Percentiles rank a stretch among this genome's conserved stretches.
Evolutionary conservation across 2,888 invertebrate genomes (phyloP).

Genomic region (Calliopum simillimum): DNA sequence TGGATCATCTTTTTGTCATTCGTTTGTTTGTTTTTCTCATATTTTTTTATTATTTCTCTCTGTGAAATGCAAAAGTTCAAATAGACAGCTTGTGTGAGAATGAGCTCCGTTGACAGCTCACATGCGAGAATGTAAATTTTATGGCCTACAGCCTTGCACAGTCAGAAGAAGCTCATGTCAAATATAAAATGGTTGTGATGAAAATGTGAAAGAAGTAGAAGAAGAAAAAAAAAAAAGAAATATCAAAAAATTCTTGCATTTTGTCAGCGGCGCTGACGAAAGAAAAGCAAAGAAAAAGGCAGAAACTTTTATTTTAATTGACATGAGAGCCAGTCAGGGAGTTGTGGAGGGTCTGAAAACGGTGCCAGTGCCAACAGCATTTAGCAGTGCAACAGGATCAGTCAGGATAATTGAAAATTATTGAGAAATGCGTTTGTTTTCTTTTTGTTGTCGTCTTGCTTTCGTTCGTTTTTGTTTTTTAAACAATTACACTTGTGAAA

Average conservation of each 20-base stretch:
- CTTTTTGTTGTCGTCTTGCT: constrained; percentile 5
- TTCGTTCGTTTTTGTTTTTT: neutral
- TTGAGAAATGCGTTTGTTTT: neutral
- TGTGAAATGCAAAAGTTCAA: neutral
- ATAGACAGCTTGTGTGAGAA: neutral
- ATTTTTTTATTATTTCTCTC: neutral
- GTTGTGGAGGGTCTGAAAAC: no score
- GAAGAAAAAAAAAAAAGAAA: no score
- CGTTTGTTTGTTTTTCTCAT: neutral
- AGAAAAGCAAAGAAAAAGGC: no score
- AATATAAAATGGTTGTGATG: neutral
- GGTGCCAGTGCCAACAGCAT: no score
- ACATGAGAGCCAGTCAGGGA: no score
- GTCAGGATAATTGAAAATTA: no score
- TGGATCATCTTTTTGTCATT: neutral
- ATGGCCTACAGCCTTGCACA: neutral
- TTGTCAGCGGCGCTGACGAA: no score
- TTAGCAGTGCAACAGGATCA: no score
- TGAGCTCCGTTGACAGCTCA: neutral
- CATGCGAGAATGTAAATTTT: neutral
- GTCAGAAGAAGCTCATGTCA: neutral
- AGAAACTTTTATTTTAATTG: no score
- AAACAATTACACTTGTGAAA: no score
- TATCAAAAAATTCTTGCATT: no score
- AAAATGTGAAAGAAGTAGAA: constrained; percentile 4